These are phyloP conservation scores for Huso huso DNA, from an alignment of 2,797 vertebrate genomes.

Conservation along the genomic window DNA sequence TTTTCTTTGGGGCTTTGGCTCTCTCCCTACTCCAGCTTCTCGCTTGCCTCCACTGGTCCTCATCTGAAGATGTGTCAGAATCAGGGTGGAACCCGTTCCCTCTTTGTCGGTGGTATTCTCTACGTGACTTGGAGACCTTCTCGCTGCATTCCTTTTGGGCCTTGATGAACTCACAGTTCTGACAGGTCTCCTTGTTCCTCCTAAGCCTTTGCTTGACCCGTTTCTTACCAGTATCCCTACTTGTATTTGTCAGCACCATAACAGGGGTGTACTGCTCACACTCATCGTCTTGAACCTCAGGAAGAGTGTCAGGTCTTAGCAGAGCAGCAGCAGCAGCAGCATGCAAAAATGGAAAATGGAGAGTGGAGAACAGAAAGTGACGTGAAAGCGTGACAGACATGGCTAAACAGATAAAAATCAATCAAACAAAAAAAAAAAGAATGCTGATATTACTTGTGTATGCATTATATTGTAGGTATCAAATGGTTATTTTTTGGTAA, in stretches of 20 bases:
- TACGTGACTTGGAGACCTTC: conserved; percentile 31
- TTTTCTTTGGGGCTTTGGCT: conserved; percentile 51
- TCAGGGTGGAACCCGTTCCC: conserved; percentile 25
- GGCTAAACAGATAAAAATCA: conserved; percentile 28
- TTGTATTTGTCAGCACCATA: conserved; percentile 48
- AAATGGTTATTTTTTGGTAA: no score
- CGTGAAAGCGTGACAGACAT: conserved; percentile 27
- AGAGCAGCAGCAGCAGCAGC: conserved; percentile 36
- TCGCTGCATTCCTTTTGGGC: conserved; percentile 40
- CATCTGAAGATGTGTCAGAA: conserved; percentile 66
- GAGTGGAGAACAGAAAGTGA: conserved; percentile 44
- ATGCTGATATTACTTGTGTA: neutral
- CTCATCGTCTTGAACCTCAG: conserved; percentile 67
- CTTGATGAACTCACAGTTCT: conserved; percentile 45
- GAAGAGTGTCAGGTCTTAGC: conserved; percentile 60
- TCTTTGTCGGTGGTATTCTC: conserved; percentile 24
- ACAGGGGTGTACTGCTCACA: conserved; percentile 53
- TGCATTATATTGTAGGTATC: no score
- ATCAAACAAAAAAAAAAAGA: neutral
- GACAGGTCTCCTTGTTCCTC: conserved; percentile 56
- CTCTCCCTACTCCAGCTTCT: conserved; percentile 74
- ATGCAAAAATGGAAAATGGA: conserved; percentile 44
- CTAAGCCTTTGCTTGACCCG: conserved; percentile 71
- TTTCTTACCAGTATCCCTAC: conserved; percentile 62
- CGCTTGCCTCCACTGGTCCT: conserved; percentile 55